Conservation (phyloP, 2,888 invertebrate species). For the Ophioninae sp. region DNA sequence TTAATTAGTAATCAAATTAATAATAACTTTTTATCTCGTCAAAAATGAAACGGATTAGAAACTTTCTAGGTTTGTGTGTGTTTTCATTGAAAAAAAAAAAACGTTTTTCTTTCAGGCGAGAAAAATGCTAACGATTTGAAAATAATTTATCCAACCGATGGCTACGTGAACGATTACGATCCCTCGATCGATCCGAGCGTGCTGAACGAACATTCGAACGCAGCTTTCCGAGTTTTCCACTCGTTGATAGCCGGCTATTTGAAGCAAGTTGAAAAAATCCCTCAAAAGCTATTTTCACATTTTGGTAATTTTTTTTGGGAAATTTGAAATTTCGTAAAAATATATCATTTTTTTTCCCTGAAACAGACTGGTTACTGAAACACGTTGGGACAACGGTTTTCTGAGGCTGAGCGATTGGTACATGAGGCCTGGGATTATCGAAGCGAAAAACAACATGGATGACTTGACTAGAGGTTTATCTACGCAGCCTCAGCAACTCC, state of each 20-base stretch:
- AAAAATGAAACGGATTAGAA: not conserved
- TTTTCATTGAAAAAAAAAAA: not conserved
- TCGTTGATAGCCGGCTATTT: slow-evolving; percentile 86
- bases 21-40: not conserved
- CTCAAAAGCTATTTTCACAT: not conserved
- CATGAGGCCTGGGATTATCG: slow-evolving; percentile 86
- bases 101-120: slow-evolving; percentile 78
- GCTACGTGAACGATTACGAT: slow-evolving; percentile 87
- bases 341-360: slow-evolving; percentile 4
- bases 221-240: slow-evolving; percentile 89
- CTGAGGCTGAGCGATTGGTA: slow-evolving; percentile 88
- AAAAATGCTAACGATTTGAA: slow-evolving; percentile 85
- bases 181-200: slow-evolving; percentile 85
- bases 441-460: slow-evolving; percentile 86
- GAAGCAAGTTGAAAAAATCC: slow-evolving; percentile 82
- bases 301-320: not conserved
- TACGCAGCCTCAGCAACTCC: slow-evolving; percentile 88
- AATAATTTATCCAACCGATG: slow-evolving; percentile 84
- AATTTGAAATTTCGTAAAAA: not conserved
- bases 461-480: slow-evolving; percentile 89
- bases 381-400: slow-evolving; percentile 81
- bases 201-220: slow-evolving; percentile 87
- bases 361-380: slow-evolving; percentile 84
- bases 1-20: no score
- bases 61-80: not conserved